Base-by-base conservation (phyloP, 2,113 vertebrate species). In the Rhabdomys dilectus region DNA sequence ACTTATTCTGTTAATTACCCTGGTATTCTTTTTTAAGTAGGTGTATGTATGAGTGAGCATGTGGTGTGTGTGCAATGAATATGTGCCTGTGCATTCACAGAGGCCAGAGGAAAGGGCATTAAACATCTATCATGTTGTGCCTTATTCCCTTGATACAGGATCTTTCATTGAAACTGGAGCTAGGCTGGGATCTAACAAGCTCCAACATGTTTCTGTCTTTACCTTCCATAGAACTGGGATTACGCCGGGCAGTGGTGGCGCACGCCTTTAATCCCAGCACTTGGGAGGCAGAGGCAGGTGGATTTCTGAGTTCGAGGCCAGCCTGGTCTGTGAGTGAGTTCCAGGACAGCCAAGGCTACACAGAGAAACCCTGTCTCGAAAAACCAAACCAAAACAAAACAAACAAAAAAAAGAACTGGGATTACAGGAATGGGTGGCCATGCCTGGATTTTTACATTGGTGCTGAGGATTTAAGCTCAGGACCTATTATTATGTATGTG, bases 1-100 rank as follows among this genome's bases (percentile, higher is more conserved):
- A 93, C 19, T 97, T 48, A 85, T 88, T 93, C 10, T 92, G 1
- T 58, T 92, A 86, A 5, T 91, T 48, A 39, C 1, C 87, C 85
- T 94, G 85, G 7, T 36, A 68, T 86, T 86, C 3, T 1, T 34
- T 86, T 86, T 45, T 66, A 60, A 62, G 60, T 62, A 42, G 12
- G n/a, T 39, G 11, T 84, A 84, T 60, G 24, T 84, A 42, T 42
- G 7, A 62, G 24, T 84, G 56, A 82, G 53, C 56, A 42, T 62
- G 22, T 60, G 22, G 39, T 58, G 53, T 60, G 10, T 58, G 21
- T 77, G 45, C 45, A 31, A 17, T 26, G 42, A 31, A 34, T 68
- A 19, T 82, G 53, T 82, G 36, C 36, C 53, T 82, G 1, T 58
- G 78, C 19, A 12, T n/a, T 36, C 21, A 22, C 78, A 82, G 51